phyloP scores from a whole-genome alignment of 1,140 invertebrate species.

The Hermatobates lingyangjiaoensis region DNA sequence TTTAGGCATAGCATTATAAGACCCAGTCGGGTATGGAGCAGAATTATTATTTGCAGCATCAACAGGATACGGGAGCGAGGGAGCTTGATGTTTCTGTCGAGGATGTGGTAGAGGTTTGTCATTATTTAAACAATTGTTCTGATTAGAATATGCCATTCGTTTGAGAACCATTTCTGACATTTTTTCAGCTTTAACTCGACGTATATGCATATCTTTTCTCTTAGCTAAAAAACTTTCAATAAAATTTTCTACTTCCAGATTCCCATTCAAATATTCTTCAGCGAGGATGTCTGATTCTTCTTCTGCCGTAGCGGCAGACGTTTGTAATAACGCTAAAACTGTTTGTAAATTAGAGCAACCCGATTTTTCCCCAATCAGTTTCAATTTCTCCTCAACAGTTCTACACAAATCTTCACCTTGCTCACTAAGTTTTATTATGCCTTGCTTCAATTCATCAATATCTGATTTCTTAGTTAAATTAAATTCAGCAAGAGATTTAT shows the following conservation, averaged over 20 bases:
- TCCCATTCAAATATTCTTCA: constrained; percentile 16
- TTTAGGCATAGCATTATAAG: background rate
- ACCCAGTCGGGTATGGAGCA: background rate
- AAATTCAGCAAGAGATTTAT: constrained; percentile 66
- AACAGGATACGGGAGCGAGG: too few relatives aligned
- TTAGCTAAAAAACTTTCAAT: constrained; percentile 16
- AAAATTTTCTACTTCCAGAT: constrained; percentile 17
- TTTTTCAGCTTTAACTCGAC: constrained; percentile 19
- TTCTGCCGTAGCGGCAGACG: constrained; percentile 67
- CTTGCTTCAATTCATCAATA: constrained; percentile 47
- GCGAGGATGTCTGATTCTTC: constrained; percentile 57
- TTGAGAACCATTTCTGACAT: constrained; percentile 17
- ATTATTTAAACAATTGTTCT: background rate
- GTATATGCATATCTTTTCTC: constrained; percentile 18
- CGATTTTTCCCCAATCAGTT: constrained; percentile 35
- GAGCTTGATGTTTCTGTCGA: too few relatives aligned
- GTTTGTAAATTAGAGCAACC: constrained; percentile 35
- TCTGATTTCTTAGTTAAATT: constrained; percentile 67
- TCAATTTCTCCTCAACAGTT: constrained; percentile 43
- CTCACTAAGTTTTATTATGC: constrained; percentile 45
- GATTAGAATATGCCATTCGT: background rate
- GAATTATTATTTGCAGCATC: background rate
- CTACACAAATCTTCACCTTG: constrained; percentile 42
- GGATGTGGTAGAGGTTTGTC: too few relatives aligned
- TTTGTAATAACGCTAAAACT: constrained; percentile 61